A percentile compares a stretch with the other conserved stretches of the same genome.
phyloP scores from a whole-genome alignment of 2,113 vertebrate species.

The Murina feae region DNA sequence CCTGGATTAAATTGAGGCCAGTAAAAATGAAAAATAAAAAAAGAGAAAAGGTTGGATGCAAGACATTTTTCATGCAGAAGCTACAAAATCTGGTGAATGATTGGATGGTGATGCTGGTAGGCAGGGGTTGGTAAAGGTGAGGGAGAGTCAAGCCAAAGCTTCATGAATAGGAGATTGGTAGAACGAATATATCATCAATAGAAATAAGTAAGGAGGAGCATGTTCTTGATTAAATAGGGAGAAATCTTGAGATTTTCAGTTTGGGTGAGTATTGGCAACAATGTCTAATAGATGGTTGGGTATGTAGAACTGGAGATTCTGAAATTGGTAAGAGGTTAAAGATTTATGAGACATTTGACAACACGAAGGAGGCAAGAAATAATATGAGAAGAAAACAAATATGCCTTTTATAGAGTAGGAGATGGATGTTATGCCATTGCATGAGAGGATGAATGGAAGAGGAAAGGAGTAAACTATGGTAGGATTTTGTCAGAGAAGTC shows the following conservation, averaged over 20 bases:
- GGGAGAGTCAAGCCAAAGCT: background rate
- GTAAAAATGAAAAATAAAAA: background rate
- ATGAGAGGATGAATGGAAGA: background rate
- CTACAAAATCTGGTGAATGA: background rate
- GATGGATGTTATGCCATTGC: background rate
- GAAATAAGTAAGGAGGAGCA: background rate
- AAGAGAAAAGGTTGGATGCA: background rate
- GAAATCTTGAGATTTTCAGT: background rate
- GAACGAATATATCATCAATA: background rate
- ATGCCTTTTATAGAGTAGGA: background rate
- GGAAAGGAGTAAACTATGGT: background rate
- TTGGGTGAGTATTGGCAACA: background rate
- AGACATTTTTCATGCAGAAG: background rate
- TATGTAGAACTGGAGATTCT: background rate
- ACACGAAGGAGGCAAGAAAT: background rate
- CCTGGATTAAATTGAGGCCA: background rate
- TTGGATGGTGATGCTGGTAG: background rate
- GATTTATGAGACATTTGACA: background rate
- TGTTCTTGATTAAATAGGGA: background rate
- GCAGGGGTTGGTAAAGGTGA: background rate
- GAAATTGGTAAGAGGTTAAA: background rate
- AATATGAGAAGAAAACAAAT: background rate
- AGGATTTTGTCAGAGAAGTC: background rate
- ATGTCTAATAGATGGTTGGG: background rate
- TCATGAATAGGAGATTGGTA: background rate